Conservation (phyloP, 2,888 invertebrate species). For the Incurvaria masculella region DNA sequence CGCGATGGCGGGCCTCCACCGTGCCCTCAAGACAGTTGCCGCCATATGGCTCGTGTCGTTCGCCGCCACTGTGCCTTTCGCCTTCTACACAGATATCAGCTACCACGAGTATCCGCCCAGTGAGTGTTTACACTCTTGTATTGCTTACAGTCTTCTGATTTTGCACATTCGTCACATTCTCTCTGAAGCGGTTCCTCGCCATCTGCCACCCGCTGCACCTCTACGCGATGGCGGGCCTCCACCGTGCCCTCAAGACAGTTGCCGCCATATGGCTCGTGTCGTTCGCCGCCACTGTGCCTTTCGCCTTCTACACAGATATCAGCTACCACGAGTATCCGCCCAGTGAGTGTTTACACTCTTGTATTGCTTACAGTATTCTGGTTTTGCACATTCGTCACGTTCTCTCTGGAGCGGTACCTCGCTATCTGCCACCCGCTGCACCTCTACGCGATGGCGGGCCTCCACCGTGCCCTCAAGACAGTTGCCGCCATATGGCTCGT, state of each 20-base stretch:
- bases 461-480: constrained; percentile 76
- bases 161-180: constrained; percentile 91
- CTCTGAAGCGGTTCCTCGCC: constrained; percentile 85
- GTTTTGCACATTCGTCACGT: constrained; percentile 90
- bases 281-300: constrained; percentile 71
- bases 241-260: constrained; percentile 78
- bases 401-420: constrained; percentile 86
- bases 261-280: constrained; percentile 74
- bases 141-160: too few relatives aligned
- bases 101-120: constrained; percentile 72
- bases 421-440: constrained; percentile 89
- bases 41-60: constrained; percentile 75
- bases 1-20: constrained; percentile 76
- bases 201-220: constrained; percentile 86
- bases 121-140: too few relatives aligned
- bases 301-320: constrained; percentile 71
- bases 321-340: constrained; percentile 72
- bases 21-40: constrained; percentile 77
- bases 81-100: constrained; percentile 68
- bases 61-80: constrained; percentile 73
- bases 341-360: too few relatives aligned
- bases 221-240: constrained; percentile 79
- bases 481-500: constrained; percentile 75
- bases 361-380: too few relatives aligned
- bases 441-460: constrained; percentile 78